These are phyloP conservation scores for Strix uralensis DNA, from an alignment of 2,113 vertebrate species.

Conservation along the genomic window DNA sequence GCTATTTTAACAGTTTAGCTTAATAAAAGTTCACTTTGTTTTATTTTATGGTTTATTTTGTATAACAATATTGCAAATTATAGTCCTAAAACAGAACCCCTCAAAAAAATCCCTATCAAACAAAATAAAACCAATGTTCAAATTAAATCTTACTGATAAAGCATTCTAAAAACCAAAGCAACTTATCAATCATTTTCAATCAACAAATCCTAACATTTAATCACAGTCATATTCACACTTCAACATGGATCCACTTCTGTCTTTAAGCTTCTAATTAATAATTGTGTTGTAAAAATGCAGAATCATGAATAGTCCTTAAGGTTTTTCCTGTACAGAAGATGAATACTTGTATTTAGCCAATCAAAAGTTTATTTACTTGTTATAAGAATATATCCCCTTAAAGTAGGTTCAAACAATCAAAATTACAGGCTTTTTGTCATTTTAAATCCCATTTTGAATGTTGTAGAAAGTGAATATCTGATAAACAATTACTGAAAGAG, in stretches of 20 bases:
- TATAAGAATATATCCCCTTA: background rate
- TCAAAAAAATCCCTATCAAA: background rate
- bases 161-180: background rate
- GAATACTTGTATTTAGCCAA: background rate
- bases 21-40: background rate
- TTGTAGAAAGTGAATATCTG: background rate
- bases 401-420: background rate
- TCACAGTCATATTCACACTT: constrained; percentile 25
- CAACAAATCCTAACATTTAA: constrained; percentile 54
- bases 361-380: background rate
- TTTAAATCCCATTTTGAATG: background rate
- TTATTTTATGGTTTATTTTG: background rate
- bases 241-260: constrained; percentile 32
- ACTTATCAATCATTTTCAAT: constrained; percentile 41
- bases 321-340: constrained; percentile 16
- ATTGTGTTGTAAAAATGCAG: constrained; percentile 47
- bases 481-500: background rate
- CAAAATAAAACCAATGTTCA: background rate
- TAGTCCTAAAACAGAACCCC: background rate
- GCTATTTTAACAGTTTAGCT: background rate
- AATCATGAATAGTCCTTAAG: constrained; percentile 17
- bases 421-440: background rate
- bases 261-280: constrained; percentile 52
- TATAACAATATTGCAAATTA: background rate
- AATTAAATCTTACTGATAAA: constrained; percentile 4